Conservation (phyloP, 2,797 vertebrate genomes). For the Vultur gryphus region DNA sequence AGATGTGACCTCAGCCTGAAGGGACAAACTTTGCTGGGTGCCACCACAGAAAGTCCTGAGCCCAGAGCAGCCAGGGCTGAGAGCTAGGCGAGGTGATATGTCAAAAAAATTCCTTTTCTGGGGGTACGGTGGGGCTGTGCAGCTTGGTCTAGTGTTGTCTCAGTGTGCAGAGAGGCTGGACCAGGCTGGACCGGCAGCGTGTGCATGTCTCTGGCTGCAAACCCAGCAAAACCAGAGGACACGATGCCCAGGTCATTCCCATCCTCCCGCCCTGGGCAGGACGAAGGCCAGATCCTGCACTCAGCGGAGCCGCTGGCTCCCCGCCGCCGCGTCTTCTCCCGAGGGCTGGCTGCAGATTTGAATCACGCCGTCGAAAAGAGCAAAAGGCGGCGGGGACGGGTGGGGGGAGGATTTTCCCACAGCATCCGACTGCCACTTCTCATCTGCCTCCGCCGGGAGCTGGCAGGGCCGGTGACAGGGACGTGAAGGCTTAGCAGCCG, state of each 20-base stretch:
- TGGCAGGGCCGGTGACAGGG: neutral
- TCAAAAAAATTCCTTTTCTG: neutral
- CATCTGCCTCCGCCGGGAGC: neutral
- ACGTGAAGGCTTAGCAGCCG: neutral
- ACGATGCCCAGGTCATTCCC: neutral
- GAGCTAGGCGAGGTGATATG: neutral
- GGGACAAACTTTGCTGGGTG: neutral
- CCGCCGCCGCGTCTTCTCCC: rapidly evolving
- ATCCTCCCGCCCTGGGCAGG: neutral
- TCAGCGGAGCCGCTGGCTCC: neutral
- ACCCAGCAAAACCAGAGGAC: neutral
- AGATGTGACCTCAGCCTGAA: neutral
- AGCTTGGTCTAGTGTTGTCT: rapidly evolving
- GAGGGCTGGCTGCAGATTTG: neutral
- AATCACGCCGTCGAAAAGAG: neutral
- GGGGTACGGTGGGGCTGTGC: rapidly evolving
- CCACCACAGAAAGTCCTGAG: neutral
- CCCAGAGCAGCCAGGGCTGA: neutral
- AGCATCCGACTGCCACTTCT: neutral
- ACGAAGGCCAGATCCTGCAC: neutral
- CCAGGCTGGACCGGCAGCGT: neutral
- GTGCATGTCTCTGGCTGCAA: rapidly evolving
- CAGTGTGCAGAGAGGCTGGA: neutral
- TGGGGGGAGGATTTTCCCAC: neutral
- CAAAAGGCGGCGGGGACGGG: neutral